Evolutionary conservation across 2,113 vertebrate species (phyloP).

Genomic region (Podilymbus podiceps): DNA sequence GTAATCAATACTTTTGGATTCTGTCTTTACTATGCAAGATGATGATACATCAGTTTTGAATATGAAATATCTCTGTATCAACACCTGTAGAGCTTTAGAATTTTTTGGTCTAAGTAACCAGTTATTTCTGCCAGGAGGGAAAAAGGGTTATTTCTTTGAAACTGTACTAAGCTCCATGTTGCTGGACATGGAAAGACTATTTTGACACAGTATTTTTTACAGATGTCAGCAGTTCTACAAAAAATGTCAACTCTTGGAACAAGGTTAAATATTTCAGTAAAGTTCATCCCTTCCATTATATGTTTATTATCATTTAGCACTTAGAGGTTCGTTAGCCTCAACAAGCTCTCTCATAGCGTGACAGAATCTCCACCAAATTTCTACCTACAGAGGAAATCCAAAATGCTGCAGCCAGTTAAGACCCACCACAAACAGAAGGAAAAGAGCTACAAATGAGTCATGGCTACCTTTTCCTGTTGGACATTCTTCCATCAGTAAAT

Average conservation of each 20-base stretch:
- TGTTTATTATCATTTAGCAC: neutral
- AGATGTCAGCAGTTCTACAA: neutral
- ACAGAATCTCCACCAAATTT: neutral
- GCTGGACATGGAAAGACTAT: neutral
- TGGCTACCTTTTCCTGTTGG: neutral
- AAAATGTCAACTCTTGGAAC: neutral
- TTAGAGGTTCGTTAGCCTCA: neutral
- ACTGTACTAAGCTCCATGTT: neutral
- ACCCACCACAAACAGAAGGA: neutral
- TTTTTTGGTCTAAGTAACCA: neutral
- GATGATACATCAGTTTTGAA: neutral
- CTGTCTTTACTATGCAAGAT: neutral
- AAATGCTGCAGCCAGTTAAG: neutral
- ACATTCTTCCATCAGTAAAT: neutral
- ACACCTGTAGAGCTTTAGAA: neutral
- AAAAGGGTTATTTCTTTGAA: neutral
- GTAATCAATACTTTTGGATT: neutral
- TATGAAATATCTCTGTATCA: neutral
- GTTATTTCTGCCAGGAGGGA: neutral
- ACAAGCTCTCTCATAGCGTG: neutral
- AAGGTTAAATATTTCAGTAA: neutral
- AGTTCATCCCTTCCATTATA: neutral
- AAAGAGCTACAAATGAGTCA: neutral
- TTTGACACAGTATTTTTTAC: neutral
- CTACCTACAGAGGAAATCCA: neutral